Evolutionary conservation across 2,888 invertebrate species (phyloP).

Genomic region (Drosophila kambysellisi): DNA sequence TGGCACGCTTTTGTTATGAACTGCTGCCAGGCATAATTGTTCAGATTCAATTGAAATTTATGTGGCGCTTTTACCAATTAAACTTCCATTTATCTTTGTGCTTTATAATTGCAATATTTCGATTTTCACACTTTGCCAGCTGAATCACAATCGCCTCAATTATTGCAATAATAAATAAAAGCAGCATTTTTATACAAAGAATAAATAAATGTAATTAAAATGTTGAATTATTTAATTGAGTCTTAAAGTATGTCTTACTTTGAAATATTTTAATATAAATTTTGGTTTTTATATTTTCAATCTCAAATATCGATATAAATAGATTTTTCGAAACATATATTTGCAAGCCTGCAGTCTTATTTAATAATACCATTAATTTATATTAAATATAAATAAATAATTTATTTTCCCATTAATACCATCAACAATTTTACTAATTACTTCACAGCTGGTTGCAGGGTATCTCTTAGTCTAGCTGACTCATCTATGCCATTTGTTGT

Average conservation of each 20-base stretch:
- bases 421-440: too few relatives aligned
- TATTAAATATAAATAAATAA: too few relatives aligned
- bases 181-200: background rate
- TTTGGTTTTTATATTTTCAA: background rate
- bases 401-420: too few relatives aligned
- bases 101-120: slow-evolving; percentile 28
- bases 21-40: slow-evolving; percentile 59
- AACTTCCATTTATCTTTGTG: slow-evolving; percentile 16
- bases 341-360: too few relatives aligned
- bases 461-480: background rate
- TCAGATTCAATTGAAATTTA: slow-evolving; percentile 69
- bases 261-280: background rate
- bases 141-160: background rate
- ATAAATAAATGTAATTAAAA: background rate
- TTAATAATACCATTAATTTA: too few relatives aligned
- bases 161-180: background rate
- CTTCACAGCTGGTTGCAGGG: background rate
- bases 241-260: background rate
- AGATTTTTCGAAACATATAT: too few relatives aligned
- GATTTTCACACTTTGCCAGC: slow-evolving; percentile 15
- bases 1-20: slow-evolving; percentile 49
- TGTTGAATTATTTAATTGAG: background rate
- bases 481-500: too few relatives aligned
- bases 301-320: too few relatives aligned
- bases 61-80: slow-evolving; percentile 32